These are phyloP conservation scores for Chiridota heheva DNA, from an alignment of 35 echinoderm and acorn worm species.

Conservation along the genomic window DNA sequence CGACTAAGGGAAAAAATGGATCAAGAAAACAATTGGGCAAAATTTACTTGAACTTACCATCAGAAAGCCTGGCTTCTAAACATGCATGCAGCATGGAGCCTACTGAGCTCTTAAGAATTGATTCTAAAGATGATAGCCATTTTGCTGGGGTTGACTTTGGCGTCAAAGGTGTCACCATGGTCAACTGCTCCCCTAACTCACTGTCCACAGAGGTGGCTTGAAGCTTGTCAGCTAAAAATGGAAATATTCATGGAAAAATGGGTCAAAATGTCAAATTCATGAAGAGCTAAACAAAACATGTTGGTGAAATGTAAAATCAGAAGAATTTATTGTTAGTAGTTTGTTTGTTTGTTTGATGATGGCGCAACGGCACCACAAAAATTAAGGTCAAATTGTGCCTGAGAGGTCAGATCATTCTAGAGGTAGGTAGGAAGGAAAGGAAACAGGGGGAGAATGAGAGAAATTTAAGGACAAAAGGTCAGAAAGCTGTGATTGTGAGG, in stretches of 20 bases:
- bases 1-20: too few species aligned
- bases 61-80: constrained; percentile 74
- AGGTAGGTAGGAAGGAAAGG: too few species aligned
- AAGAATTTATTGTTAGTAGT: neutral
- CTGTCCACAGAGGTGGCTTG: constrained; percentile 67
- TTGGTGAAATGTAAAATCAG: neutral
- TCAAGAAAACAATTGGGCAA: neutral
- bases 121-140: constrained; percentile 74
- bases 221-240: constrained; percentile 68
- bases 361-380: too few species aligned
- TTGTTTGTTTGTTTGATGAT: too few species aligned
- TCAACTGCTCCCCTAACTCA: constrained; percentile 56
- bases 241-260: constrained; percentile 1
- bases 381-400: too few species aligned
- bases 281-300: neutral
- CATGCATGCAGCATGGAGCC: constrained; percentile 73
- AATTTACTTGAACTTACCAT: constrained; percentile 29
- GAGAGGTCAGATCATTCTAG: too few species aligned
- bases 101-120: constrained; percentile 65
- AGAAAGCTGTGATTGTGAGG: too few species aligned
- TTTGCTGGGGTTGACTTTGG: constrained; percentile 32
- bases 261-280: neutral
- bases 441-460: too few species aligned
- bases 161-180: constrained; percentile 51
- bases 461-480: too few species aligned